Evolutionary conservation across 2,888 invertebrate species (phyloP), one percentile per base, ranked within the genome.

Genomic region (Pseudanteris insignis): DNA sequence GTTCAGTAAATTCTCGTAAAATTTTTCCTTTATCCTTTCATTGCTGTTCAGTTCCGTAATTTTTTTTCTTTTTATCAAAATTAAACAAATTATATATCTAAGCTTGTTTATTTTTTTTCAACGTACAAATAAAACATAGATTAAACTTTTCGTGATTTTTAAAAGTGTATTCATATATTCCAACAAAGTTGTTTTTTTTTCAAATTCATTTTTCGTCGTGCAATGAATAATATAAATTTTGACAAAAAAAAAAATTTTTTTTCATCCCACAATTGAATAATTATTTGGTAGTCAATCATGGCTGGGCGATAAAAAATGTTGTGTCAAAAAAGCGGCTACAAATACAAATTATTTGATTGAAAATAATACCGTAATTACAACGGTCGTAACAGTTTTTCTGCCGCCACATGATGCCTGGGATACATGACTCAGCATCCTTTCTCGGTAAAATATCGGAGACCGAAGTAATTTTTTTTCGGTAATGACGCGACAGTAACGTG

Each of bases 291-390:
- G 36, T 30, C 14, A n/a, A n/a, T n/a, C n/a, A n/a, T n/a, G n/a
- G n/a, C n/a, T n/a, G n/a, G 7, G n/a, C 2, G 38, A 28, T 14
- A 26, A 34, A 46, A 48, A 48, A 36, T 25, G 6, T 24, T 13
- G 26, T 21, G 4, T 30, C 30, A 47, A 36, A 41, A 41, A 47
- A 18, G 8, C 2, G 25, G 11, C n/a, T 18, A 40, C 47, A 41
- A 48, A 57, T 57, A 57, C 47, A 43, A 34, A 48, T 57, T 57
- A 57, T 57, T 57, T 57, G 47, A 57, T 47, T 48, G 41, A 57
- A 57, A 57, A 57, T 57, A 36, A 48, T 33, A 36, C 48, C 38
- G 47, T 43, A 57, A 57, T 57, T 47, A 57, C 47, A 47, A 36
- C 47, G 48, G 32, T 48, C 48, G 47, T 51, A 53, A 46, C 51